A percentile compares a stretch with the other conserved stretches of the same genome.
Conservation (phyloP, 2,113 vertebrate genomes). For the Poicephalus meyeri region DNA sequence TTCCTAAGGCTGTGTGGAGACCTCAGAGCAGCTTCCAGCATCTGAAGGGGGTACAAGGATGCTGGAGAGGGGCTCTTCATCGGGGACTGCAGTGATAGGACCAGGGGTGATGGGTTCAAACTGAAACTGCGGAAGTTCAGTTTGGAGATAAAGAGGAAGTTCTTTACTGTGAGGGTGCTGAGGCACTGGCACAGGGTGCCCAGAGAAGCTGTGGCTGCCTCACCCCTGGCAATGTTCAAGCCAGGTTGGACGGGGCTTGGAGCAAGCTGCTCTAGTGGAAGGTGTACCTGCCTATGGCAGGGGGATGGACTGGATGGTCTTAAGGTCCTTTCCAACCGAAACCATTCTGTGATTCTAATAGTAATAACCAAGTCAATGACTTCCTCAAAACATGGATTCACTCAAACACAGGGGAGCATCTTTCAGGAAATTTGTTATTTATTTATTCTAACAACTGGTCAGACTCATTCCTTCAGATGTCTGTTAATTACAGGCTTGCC, state of each 20-base stretch:
- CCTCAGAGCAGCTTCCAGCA: not conserved
- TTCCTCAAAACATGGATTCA: rapidly evolving
- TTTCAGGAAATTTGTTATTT: not conserved
- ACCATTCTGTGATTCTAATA: not conserved
- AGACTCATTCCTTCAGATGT: not conserved
- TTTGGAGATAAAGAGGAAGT: not conserved
- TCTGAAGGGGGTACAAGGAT: not conserved
- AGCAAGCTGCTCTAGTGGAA: not conserved
- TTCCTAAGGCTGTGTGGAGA: not conserved
- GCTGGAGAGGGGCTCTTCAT: not conserved
- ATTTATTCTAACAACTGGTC: not conserved
- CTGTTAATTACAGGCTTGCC: not conserved
- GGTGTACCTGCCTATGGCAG: not conserved
- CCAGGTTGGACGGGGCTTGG: not conserved
- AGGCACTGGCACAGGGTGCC: rapidly evolving
- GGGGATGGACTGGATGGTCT: not conserved
- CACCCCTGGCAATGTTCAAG: not conserved
- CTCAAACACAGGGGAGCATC: not conserved
- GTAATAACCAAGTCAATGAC: not conserved
- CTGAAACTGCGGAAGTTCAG: not conserved
- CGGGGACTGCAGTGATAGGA: not conserved
- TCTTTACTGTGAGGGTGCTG: not conserved
- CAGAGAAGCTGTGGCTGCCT: not conserved
- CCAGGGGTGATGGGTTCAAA: not conserved
- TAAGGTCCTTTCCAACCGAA: not conserved